phyloP scores from a whole-genome alignment of 2,888 invertebrate genomes.

The Himalopsyche tibetana region DNA sequence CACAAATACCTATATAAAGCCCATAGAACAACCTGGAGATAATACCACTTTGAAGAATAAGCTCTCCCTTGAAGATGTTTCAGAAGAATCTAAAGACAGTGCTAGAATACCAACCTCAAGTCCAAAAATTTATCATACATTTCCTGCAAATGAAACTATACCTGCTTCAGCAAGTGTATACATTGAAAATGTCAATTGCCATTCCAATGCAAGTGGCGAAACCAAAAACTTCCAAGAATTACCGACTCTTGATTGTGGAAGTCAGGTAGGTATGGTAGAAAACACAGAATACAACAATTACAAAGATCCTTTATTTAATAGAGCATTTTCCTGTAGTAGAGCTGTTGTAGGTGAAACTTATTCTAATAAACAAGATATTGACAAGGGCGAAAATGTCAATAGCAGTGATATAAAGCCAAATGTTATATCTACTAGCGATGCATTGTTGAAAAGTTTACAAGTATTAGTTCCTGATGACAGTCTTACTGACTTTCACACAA shows the following conservation, averaged over 20 bases:
- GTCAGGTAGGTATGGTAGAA: neutral
- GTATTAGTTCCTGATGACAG: slow-evolving; percentile 23
- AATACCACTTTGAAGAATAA: neutral
- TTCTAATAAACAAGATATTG: slow-evolving; percentile 36
- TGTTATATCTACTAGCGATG: slow-evolving; percentile 35
- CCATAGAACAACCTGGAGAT: neutral
- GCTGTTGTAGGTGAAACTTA: slow-evolving; percentile 6
- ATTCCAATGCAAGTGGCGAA: slow-evolving; percentile 32
- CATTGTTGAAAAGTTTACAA: slow-evolving; percentile 50
- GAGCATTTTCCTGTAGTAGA: neutral
- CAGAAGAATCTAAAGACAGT: slow-evolving; percentile 28
- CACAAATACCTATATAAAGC: slow-evolving; percentile 6
- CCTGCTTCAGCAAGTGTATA: slow-evolving; percentile 14
- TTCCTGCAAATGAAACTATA: slow-evolving; percentile 33
- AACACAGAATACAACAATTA: neutral
- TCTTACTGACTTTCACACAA: slow-evolving; percentile 28
- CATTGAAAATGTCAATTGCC: slow-evolving; percentile 22
- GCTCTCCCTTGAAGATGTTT: neutral
- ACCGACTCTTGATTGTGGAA: neutral
- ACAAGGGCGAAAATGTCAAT: slow-evolving; percentile 31
- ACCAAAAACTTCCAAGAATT: slow-evolving; percentile 14
- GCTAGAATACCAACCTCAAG: slow-evolving; percentile 41
- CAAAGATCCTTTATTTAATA: neutral
- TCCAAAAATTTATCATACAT: slow-evolving; percentile 52
- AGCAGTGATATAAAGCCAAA: slow-evolving; percentile 45